A percentile compares a stretch with the other conserved stretches of the same genome.
Evolutionary conservation across 2,888 invertebrate genomes (phyloP).

Genomic region (Trissonchulus sp.): DNA sequence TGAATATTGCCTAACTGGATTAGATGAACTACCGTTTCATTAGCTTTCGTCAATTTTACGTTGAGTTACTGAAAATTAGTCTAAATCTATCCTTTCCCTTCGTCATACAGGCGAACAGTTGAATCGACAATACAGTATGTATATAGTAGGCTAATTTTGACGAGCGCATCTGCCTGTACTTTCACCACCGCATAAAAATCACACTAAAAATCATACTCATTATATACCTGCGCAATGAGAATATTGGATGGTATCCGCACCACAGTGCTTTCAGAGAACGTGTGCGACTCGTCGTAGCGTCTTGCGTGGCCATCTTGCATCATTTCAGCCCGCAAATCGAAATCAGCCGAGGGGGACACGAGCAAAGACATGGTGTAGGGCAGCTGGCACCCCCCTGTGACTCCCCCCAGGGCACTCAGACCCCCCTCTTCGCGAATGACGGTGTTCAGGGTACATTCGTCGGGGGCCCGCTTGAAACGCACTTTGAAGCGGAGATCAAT

Average conservation of each 20-base stretch:
- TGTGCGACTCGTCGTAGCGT: neutral
- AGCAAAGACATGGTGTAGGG: constrained; percentile 18
- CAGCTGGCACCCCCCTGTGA: neutral
- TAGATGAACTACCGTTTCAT: too few relatives aligned
- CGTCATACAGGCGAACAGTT: too few relatives aligned
- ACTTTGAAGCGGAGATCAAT: neutral
- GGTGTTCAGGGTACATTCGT: neutral
- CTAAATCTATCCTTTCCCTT: too few relatives aligned
- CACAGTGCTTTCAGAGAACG: constrained; percentile 6
- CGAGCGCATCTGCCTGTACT: neutral
- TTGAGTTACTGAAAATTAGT: too few relatives aligned
- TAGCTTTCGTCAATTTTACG: too few relatives aligned
- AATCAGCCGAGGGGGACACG: constrained; percentile 12
- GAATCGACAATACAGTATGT: too few relatives aligned
- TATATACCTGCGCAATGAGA: neutral
- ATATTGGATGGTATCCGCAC: neutral
- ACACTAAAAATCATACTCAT: too few relatives aligned
- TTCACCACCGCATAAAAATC: too few relatives aligned
- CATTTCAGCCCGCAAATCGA: constrained; percentile 24
- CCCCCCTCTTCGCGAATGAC: neutral
- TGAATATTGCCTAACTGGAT: too few relatives aligned
- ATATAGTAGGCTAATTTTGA: too few relatives aligned
- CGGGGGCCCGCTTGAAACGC: neutral
- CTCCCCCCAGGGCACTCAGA: too few relatives aligned
- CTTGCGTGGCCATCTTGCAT: constrained; percentile 23